Evolutionary conservation across 2,113 vertebrate species (phyloP), one percentile per base, ranked within the genome.

Genomic region (Aleadryas rufinucha): DNA sequence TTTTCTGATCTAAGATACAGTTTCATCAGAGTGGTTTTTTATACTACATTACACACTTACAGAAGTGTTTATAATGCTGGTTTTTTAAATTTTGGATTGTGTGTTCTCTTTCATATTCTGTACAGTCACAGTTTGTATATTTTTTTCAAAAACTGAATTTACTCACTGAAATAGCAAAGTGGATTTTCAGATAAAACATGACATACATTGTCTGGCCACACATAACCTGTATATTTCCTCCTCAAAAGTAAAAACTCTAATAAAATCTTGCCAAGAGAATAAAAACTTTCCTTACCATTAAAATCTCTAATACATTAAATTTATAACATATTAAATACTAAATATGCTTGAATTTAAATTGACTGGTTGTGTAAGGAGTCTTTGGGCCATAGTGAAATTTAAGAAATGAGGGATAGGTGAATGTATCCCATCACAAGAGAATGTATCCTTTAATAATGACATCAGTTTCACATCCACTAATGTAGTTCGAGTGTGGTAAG

Each of bases 401-500:
- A 45, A 57, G 49, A 89, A 93, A 66, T 20, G 13, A 33, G 7
- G 9, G 13, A 44, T 26, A 83, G 79, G 24, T 60, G 65, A 54
- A 85, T 42, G 7, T 33, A 44, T 74, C 33, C 20, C 54, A 61
- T 64, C 65, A 28, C 35, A 79, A 72, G 45, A 31, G 37, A 92
- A 84, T 2, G 5, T 39, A 50, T 57, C 54, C 70, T 74, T 87
- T 95, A 86, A 95, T 91, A 87, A 86, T 90, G 68, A 89, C 85
- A 95, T 94, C 92, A 90, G 39, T 79, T 95, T 90, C 86, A 81
- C 52, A 35, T 49, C 47, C 54, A 33, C 59, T 92, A 84, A 95
- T 77, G 59, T 47, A 76, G 61, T 49, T 76, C 6, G 9, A 92
- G 89, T 71, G 71, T 11, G 72, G 45, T 78, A 70, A 33, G 22